Evolutionary conservation across 2,888 invertebrate genomes (phyloP), one percentile per base, ranked within the genome.

Genomic region (Microctonus hyperodae): DNA sequence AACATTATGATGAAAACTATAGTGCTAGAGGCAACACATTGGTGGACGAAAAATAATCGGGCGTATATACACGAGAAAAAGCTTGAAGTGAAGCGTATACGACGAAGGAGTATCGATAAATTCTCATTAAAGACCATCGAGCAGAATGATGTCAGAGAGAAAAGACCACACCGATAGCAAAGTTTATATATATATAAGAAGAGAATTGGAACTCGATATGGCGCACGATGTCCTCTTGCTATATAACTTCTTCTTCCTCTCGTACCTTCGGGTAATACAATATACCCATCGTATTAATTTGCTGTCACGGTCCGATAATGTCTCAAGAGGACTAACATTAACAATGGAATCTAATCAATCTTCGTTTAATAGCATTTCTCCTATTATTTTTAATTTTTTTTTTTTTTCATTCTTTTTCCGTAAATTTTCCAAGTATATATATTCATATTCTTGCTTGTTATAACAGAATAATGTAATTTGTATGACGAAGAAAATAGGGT

Each of bases 121-220:
- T 70, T 70, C 57, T 70, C 63, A 68, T 68, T 70, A 68, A 61
- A 48, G 28, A 56, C 37, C 48, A 48, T 64, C 40, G 40, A 28
- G 40, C 23, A 9, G 23, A 25, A 22, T 4, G 35, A 23, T n/a
- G 53, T 62, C 35, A 35, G 37, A 37, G 25, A 48, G 59, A 66
- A 67, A 58, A 61, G 61, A 57, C 33, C 4, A 53, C 25, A 40
- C 57, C 31, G 25, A 57, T 28, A 50, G 25, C 37, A 20, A 35
- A 23, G 23, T 13, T 11, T 25, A 33, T 59, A 2, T 40, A 16
- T 58, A 37, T 40, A 22, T 58, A 53, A 37, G 35, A 22, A 53
- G 11, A n/a, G 25, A 20, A 60, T 60, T 60, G 65, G 22, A 65
- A 53, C 33, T 62, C 37, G 62, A 62, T 62, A 62, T 53, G 53